Conservation (phyloP, 2,888 invertebrate genomes). For the Colletes collaris region DNA sequence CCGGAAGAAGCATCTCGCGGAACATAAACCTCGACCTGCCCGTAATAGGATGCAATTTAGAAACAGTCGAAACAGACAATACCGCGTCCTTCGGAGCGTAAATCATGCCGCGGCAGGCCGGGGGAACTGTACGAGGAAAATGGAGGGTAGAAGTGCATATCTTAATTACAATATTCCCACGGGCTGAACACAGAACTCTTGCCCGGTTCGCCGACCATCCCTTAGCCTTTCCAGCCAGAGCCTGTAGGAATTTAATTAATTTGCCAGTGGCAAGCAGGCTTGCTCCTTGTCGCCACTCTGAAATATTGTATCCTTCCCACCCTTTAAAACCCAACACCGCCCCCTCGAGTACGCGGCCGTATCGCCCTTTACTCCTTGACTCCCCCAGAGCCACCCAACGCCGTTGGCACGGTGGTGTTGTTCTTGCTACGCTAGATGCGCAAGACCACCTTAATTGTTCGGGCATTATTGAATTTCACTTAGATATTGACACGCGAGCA, state of each 20-base stretch:
- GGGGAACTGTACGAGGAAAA: constrained; percentile 63
- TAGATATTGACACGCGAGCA: constrained; percentile 32
- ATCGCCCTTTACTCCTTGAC: constrained; percentile 39
- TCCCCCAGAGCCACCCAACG: neutral
- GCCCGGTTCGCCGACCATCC: constrained; percentile 62
- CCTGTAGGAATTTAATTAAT: constrained; percentile 80
- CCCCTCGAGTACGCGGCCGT: constrained; percentile 42
- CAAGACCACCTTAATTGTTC: constrained; percentile 39
- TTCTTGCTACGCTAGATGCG: constrained; percentile 40
- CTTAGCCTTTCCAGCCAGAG: constrained; percentile 64
- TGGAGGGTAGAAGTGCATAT: constrained; percentile 76
- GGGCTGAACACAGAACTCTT: constrained; percentile 74
- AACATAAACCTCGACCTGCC: constrained; percentile 27
- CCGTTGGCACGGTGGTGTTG: constrained; percentile 7
- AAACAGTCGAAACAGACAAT: constrained; percentile 73
- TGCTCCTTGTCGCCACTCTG: constrained; percentile 76
- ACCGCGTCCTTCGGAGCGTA: constrained; percentile 70
- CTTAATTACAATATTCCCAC: constrained; percentile 81
- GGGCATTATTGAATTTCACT: constrained; percentile 42
- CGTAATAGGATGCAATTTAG: constrained; percentile 73
- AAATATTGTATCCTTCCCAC: constrained; percentile 75
- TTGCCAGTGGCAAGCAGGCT: constrained; percentile 76
- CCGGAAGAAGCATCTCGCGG: constrained; percentile 28
- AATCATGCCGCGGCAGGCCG: constrained; percentile 66
- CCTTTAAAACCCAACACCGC: constrained; percentile 69